Conservation (phyloP, 2,888 invertebrate species). For the Calliopum simillimum region DNA sequence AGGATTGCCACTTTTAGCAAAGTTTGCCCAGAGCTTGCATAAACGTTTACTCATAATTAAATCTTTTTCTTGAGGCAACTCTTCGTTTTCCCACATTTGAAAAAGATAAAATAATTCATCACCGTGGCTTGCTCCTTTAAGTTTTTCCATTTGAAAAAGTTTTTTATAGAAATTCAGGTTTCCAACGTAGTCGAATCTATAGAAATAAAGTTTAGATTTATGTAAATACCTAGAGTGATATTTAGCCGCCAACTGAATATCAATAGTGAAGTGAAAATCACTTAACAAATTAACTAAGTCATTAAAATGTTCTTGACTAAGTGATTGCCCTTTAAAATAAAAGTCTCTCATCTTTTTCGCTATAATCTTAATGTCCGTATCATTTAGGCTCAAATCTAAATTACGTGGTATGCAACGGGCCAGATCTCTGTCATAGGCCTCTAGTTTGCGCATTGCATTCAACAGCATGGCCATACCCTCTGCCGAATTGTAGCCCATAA, state of each 20-base stretch:
- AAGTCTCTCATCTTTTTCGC: slow-evolving; percentile 58
- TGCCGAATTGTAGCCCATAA: slow-evolving; percentile 71
- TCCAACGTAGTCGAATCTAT: slow-evolving; percentile 72
- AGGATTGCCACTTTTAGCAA: slow-evolving; percentile 71
- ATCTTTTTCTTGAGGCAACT: slow-evolving; percentile 46
- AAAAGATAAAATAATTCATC: slow-evolving; percentile 74
- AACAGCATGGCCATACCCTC: slow-evolving; percentile 68
- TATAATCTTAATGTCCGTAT: slow-evolving; percentile 47
- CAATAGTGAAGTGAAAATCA: slow-evolving; percentile 66
- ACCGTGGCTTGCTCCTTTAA: slow-evolving; percentile 71
- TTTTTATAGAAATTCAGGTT: slow-evolving; percentile 70
- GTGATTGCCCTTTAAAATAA: slow-evolving; percentile 68
- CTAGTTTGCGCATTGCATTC: slow-evolving; percentile 54
- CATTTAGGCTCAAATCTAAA: slow-evolving; percentile 49
- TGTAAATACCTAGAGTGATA: slow-evolving; percentile 54
- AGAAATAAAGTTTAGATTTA: slow-evolving; percentile 70
- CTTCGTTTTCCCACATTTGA: slow-evolving; percentile 57
- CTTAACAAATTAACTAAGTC: slow-evolving; percentile 68
- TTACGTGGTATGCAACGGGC: slow-evolving; percentile 60
- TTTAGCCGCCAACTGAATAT: slow-evolving; percentile 55
- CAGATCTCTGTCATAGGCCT: slow-evolving; percentile 55
- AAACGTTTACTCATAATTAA: slow-evolving; percentile 66
- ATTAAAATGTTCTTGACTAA: slow-evolving; percentile 64
- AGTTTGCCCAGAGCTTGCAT: slow-evolving; percentile 74
- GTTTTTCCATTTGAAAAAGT: slow-evolving; percentile 63